phyloP scores from a whole-genome alignment of 2,113 vertebrate genomes.

The Ceyx melanurus region DNA sequence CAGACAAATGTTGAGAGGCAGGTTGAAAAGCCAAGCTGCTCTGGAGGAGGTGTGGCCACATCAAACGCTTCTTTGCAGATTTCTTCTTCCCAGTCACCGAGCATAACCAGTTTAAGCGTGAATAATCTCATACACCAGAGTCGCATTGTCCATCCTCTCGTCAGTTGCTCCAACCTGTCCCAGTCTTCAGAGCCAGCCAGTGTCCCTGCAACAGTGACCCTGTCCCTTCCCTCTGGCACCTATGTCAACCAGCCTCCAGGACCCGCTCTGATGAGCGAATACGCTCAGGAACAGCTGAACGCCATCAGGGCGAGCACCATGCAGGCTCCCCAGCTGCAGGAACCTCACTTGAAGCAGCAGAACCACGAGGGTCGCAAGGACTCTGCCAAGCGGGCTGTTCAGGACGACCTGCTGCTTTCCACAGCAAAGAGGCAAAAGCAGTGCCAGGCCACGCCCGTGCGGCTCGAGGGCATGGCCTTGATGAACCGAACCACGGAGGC shows the following conservation, averaged over 20 bases:
- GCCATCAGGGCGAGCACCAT: conserved; percentile 73
- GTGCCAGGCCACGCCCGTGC: conserved; percentile 74
- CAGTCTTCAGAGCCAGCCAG: conserved; percentile 79
- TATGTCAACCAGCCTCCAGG: conserved; percentile 79
- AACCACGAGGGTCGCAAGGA: conserved; percentile 86
- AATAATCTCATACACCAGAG: conserved; percentile 90
- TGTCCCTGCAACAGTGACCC: conserved; percentile 71
- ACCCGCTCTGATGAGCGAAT: conserved; percentile 81
- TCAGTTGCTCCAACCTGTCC: conserved; percentile 81
- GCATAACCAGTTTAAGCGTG: conserved; percentile 87
- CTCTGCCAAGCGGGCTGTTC: conserved; percentile 87
- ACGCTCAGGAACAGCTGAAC: conserved; percentile 80
- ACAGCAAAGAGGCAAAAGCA: conserved; percentile 91
- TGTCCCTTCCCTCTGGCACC: conserved; percentile 78
- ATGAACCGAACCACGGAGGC: conserved; percentile 68
- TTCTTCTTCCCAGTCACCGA: conserved; percentile 79
- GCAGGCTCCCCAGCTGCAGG: conserved; percentile 77
- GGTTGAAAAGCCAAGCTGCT: conserved; percentile 79
- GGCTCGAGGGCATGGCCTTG: conserved; percentile 85
- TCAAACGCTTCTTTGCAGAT: conserved; percentile 78
- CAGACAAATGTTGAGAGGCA: conserved; percentile 69
- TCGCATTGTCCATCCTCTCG: conserved; percentile 81
- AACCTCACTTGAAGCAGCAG: conserved; percentile 79
- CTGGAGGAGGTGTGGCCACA: conserved; percentile 69
- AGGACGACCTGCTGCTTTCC: conserved; percentile 87